Evolutionary conservation across 1,140 invertebrate genomes (phyloP), one percentile per base, ranked within the genome.

Genomic region (Diorhabda elongata): DNA sequence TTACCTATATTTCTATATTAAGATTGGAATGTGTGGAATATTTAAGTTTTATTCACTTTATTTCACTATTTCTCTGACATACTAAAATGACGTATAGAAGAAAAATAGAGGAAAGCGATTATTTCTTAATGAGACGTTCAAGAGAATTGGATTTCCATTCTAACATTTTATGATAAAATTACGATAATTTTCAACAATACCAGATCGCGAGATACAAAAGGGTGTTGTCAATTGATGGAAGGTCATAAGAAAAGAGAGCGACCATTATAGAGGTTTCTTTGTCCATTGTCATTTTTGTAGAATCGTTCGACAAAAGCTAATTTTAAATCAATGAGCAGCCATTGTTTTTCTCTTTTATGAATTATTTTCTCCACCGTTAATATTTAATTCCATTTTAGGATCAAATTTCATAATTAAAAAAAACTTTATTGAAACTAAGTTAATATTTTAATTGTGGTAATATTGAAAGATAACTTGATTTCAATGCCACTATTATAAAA

Each of bases 261-360:
- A 58, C 47, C 64, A 58, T 65, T 58, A 65, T 57, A 58, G 42
- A 56, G 56, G 56, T 65, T 65, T 62, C 61, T 47, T 65, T 65
- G 47, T 56, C 57, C 64, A 70, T 70, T 67, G 69, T 70, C 66
- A 70, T 70, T 70, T 66, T 70, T 70, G 66, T 67, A 56, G 26
- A 44, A 64, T 44, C 64, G 42, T 52, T 52, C 58, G 57, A 70
- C 68, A 69, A 44, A 70, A 66, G 69, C 64, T 70, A 70, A 70
- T 70, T 70, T 70, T 61, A 67, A 70, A 70, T 70, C 69, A 64
- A 70, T 70, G 64, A 44, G 43, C n/a, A 62, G 61, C 44, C 61
- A 44, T 52, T 52, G 47, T 52, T 52, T 52, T 52, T 52, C 47
- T 52, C 47, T 52, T 52, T 52, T 52, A 52, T 52, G 47, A 52